Evolutionary conservation across 2,888 invertebrate species (phyloP).

Genomic region (Pantelozetes paolii): DNA sequence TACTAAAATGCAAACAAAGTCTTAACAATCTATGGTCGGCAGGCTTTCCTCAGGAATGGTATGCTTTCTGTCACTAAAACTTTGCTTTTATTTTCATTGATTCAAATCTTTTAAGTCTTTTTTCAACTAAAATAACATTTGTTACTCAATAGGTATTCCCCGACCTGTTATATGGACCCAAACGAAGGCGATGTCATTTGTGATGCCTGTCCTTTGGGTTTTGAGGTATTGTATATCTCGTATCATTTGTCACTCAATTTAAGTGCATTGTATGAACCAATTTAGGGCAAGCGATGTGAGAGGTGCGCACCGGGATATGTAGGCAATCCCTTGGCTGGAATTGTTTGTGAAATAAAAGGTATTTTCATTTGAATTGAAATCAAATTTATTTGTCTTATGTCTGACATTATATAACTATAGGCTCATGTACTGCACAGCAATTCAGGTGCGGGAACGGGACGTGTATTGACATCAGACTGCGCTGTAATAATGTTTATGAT

Average conservation of each 20-base stretch:
- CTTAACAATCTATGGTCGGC: neutral
- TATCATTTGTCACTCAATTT: too few species aligned
- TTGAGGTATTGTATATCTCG: constrained; percentile 48
- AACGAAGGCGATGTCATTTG: constrained; percentile 55
- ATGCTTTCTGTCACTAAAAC: neutral
- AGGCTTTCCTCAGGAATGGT: constrained; percentile 20
- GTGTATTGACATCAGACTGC: constrained; percentile 56
- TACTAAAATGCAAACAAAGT: neutral
- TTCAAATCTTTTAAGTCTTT: neutral
- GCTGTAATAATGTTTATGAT: constrained; percentile 41
- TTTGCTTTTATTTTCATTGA: neutral
- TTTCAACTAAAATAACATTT: neutral
- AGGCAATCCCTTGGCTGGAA: constrained; percentile 51
- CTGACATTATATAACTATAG: neutral
- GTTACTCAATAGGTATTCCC: constrained; percentile 52
- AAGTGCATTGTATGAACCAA: neutral
- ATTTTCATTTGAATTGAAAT: neutral
- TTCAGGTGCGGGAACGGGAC: constrained; percentile 61
- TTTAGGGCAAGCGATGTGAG: constrained; percentile 32
- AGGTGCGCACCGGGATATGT: constrained; percentile 55
- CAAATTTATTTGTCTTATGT: neutral
- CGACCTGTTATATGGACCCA: constrained; percentile 55
- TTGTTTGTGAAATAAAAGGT: constrained; percentile 34
- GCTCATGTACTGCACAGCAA: constrained; percentile 52
- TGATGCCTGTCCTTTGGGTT: constrained; percentile 56